A percentile compares a stretch with the other conserved stretches of the same genome.
Conservation (phyloP, 2,888 invertebrate species). For the Drosophila kokeensis region DNA sequence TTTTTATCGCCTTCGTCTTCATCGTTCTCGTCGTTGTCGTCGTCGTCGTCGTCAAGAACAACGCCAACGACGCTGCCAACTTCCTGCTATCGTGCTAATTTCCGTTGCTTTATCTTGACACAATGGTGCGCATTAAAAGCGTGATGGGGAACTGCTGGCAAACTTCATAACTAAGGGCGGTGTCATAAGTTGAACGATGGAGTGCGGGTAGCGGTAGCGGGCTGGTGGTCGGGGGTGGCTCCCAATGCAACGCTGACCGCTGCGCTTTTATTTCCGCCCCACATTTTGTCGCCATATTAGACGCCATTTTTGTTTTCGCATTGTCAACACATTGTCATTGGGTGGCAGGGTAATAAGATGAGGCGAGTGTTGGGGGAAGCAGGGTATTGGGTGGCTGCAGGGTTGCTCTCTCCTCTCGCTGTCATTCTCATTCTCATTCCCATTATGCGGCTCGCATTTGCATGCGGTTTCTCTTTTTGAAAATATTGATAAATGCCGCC, state of each 20-base stretch:
- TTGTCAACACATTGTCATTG: slow-evolving; percentile 73
- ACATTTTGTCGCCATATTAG: slow-evolving; percentile 64
- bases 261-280: slow-evolving; percentile 79
- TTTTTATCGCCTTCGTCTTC: slow-evolving; percentile 50
- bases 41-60: slow-evolving; percentile 61
- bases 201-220: background rate
- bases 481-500: slow-evolving; percentile 79
- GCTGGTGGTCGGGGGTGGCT: slow-evolving; percentile 5
- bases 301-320: slow-evolving; percentile 76
- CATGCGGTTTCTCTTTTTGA: slow-evolving; percentile 42
- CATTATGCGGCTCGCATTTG: slow-evolving; percentile 40
- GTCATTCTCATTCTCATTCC: background rate
- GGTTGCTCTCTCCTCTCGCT: background rate
- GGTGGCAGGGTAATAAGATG: slow-evolving; percentile 19
- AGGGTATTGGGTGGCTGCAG: slow-evolving; percentile 19
- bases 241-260: slow-evolving; percentile 69
- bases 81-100: slow-evolving; percentile 85
- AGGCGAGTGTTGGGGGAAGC: background rate
- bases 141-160: slow-evolving; percentile 57
- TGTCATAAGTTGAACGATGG: background rate
- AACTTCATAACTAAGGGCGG: slow-evolving; percentile 68
- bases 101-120: slow-evolving; percentile 84
- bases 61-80: slow-evolving; percentile 78
- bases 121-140: slow-evolving; percentile 84
- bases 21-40: slow-evolving; percentile 13